Conservation (phyloP, 2,888 invertebrate species). For the Drosophila demipolita region DNA sequence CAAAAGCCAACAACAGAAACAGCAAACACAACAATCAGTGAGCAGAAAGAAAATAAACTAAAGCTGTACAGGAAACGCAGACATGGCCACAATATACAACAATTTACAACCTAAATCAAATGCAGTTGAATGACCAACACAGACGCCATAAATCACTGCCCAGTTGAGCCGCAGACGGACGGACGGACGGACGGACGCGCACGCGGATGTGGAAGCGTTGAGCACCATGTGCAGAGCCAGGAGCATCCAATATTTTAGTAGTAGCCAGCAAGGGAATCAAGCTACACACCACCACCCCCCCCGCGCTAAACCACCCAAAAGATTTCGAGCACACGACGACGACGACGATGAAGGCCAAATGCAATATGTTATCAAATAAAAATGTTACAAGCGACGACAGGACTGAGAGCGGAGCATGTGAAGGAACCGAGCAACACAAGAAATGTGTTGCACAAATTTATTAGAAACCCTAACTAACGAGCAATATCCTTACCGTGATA, state of each 20-base stretch:
- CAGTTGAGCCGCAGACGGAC: constrained; percentile 71
- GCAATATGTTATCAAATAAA: constrained; percentile 82
- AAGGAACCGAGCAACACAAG: constrained; percentile 33
- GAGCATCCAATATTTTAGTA: constrained; percentile 71
- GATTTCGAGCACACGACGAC: constrained; percentile 46
- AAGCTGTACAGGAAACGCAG: constrained; percentile 67
- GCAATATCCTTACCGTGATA: constrained; percentile 71
- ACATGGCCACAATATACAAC: constrained; percentile 77
- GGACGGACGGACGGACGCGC: constrained; percentile 20
- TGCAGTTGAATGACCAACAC: constrained; percentile 81
- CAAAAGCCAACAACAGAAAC: constrained; percentile 4
- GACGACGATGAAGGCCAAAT: constrained; percentile 56
- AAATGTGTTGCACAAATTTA: constrained; percentile 82
- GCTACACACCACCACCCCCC: not conserved
- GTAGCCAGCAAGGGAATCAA: constrained; percentile 35
- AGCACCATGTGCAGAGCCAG: constrained; percentile 43
- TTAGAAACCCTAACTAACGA: constrained; percentile 82
- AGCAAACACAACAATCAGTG: constrained; percentile 10
- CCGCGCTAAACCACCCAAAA: constrained; percentile 30
- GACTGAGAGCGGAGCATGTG: constrained; percentile 4
- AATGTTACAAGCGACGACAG: constrained; percentile 82
- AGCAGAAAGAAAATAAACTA: constrained; percentile 43
- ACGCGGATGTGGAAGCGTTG: constrained; percentile 21
- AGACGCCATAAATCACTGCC: constrained; percentile 79
- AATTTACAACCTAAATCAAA: constrained; percentile 82